Percentiles rank a stretch among this genome's conserved stretches.
Conservation (phyloP, 2,888 invertebrate genomes). For the Dysmachus trigonus region DNA sequence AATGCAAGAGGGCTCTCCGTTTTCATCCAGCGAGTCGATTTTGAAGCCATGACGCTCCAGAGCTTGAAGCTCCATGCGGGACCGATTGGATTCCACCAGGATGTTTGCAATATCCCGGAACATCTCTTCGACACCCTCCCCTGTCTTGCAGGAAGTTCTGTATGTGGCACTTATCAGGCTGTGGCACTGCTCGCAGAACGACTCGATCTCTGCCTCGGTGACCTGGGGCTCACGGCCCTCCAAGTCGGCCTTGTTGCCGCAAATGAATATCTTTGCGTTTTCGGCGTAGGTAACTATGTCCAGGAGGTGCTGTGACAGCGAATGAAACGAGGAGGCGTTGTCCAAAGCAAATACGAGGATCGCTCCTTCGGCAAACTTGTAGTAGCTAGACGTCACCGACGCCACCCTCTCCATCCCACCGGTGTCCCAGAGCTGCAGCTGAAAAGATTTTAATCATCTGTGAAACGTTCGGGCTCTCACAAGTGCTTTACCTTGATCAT, state of each 20-base stretch:
- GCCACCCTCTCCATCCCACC: constrained; percentile 97
- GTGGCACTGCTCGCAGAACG: constrained; percentile 92
- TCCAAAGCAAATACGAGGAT: constrained; percentile 90
- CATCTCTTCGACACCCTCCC: constrained; percentile 89
- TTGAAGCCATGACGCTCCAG: constrained; percentile 82
- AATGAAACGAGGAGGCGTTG: constrained; percentile 91
- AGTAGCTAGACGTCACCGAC: constrained; percentile 93
- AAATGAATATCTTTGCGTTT: constrained; percentile 93
- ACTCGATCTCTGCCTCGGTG: constrained; percentile 86
- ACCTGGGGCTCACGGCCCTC: constrained; percentile 78
- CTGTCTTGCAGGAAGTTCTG: constrained; percentile 89
- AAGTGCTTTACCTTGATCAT: constrained; percentile 73
- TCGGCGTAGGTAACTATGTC: constrained; percentile 95
- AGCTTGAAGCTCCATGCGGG: constrained; percentile 82
- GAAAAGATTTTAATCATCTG: constrained; percentile 45
- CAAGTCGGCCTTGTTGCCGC: constrained; percentile 90
- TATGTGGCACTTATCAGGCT: constrained; percentile 88
- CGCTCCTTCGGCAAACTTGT: constrained; percentile 94
- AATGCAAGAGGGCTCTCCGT: constrained; percentile 63
- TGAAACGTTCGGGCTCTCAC: background rate
- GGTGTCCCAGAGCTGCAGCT: constrained; percentile 96
- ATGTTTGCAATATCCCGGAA: constrained; percentile 87
- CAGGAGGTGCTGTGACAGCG: constrained; percentile 88
- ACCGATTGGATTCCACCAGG: constrained; percentile 80
- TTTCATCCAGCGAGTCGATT: constrained; percentile 72